Conservation (phyloP, 2,888 invertebrate genomes). For the Agrochola circellaris region DNA sequence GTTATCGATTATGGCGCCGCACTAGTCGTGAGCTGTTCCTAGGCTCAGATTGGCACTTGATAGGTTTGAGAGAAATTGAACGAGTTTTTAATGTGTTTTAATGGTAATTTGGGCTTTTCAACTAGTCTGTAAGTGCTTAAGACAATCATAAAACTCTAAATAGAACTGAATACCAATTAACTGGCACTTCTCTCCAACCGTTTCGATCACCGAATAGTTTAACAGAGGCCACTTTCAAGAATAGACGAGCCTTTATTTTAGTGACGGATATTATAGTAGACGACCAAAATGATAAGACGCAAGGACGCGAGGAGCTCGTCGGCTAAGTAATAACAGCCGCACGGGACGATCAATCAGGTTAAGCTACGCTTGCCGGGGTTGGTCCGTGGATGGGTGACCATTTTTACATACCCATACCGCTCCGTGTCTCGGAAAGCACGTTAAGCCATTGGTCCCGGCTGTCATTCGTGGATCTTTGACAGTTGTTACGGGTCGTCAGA, state of each 20-base stretch:
- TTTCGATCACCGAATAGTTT: neutral
- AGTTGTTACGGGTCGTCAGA: too few relatives aligned
- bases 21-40: constrained; percentile 62
- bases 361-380: too few relatives aligned
- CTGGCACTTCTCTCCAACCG: neutral
- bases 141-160: neutral
- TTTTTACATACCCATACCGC: too few relatives aligned
- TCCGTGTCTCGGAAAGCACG: too few relatives aligned
- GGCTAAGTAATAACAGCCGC: too few relatives aligned
- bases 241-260: neutral
- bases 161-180: neutral
- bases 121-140: neutral
- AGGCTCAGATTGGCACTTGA: constrained; percentile 44
- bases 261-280: neutral
- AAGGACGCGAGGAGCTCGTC: neutral
- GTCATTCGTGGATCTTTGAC: too few relatives aligned
- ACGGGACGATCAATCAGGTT: too few relatives aligned
- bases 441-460: too few relatives aligned
- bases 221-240: neutral
- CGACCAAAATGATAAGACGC: neutral
- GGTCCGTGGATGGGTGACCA: too few relatives aligned
- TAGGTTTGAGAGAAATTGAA: constrained; percentile 56
- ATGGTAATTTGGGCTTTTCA: constrained; percentile 28
- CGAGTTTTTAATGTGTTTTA: constrained; percentile 32
- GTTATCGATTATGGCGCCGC: constrained; percentile 68